Conservation (phyloP, 2,888 invertebrate species). For the Himalopsyche kuldschensis region DNA sequence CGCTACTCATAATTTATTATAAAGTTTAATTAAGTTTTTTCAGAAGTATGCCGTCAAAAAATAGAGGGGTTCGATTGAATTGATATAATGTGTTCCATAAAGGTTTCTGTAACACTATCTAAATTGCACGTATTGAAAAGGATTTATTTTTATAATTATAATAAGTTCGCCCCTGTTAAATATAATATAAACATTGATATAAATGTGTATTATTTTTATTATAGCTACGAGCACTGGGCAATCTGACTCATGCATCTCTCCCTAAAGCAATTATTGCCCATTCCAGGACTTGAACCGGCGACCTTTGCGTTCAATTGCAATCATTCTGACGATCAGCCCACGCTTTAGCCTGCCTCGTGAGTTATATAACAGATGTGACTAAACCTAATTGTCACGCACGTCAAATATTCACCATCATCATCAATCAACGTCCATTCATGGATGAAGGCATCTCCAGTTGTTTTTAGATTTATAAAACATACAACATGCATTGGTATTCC, state of each 20-base stretch:
- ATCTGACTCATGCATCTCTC: constrained; percentile 22
- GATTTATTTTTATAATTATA: too few species aligned
- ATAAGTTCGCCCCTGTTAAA: background rate
- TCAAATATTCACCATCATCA: background rate
- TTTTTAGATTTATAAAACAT: too few species aligned
- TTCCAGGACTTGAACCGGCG: constrained; percentile 13
- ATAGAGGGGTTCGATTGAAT: too few species aligned
- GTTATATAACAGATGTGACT: background rate
- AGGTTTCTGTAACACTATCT: too few species aligned
- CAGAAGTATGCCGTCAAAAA: too few species aligned
- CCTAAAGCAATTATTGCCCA: constrained; percentile 4
- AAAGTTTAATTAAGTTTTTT: too few species aligned
- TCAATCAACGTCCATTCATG: background rate
- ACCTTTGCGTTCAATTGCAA: constrained; percentile 18
- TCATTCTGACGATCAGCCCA: constrained; percentile 1
- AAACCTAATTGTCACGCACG: background rate
- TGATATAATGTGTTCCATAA: too few species aligned
- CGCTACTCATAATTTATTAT: too few species aligned
- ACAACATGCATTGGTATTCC: too few species aligned
- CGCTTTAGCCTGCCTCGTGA: background rate
- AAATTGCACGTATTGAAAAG: too few species aligned
- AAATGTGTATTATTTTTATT: background rate
- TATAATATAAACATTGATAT: background rate
- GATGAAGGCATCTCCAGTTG: background rate
- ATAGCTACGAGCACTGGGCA: background rate